Base-by-base conservation (phyloP, 2,888 invertebrate genomes). In the Acleris sparsana region DNA sequence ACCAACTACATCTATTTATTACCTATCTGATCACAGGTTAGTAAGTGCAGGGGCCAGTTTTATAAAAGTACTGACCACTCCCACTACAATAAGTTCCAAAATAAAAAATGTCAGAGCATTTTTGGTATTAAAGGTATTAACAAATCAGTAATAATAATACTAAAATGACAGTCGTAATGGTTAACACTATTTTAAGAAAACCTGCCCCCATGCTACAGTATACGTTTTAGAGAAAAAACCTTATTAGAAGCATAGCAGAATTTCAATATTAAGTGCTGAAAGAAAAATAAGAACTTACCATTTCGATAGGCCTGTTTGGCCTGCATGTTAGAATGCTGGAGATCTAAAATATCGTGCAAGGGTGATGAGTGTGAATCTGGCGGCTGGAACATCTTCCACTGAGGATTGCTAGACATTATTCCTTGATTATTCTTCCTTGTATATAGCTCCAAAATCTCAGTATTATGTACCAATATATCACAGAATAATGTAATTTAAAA, bases 341-440 rank as follows among this genome's bases (percentile, higher is more conserved):
- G 94, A 83, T 96, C 95, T 93, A 97, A 95, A 89, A 95, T 96
- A 86, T 97, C 96, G 86, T 96, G 95, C 93, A 96, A 95, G 85
- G 96, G 95, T 89, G 97, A 96, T 86, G 96, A 95, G 93, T 95
- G 95, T 94, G 95, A 95, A 94, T 95, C 94, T 93, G 96, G 96
- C 96, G 97, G 96, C 95, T 97, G 97, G 96, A 97, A 96, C 92
- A 95, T 94, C 94, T 96, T 96, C 96, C 96, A 96, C 96, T 96
- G 96, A 95, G 96, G 95, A 95, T 96, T 96, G 92, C 94, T 95
- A 92, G 96, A 96, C 96, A 96, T 96, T 87, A 78, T 88, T 85
- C 83, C 85, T 83, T 77, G 72, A 75, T 77, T 76, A 71, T 75
- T 80, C 83, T 88, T 88, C 84, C 79, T 89, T 92, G 86, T 93